Conservation (phyloP, 2,797 vertebrate genomes). For the Anguilla megastoma region DNA sequence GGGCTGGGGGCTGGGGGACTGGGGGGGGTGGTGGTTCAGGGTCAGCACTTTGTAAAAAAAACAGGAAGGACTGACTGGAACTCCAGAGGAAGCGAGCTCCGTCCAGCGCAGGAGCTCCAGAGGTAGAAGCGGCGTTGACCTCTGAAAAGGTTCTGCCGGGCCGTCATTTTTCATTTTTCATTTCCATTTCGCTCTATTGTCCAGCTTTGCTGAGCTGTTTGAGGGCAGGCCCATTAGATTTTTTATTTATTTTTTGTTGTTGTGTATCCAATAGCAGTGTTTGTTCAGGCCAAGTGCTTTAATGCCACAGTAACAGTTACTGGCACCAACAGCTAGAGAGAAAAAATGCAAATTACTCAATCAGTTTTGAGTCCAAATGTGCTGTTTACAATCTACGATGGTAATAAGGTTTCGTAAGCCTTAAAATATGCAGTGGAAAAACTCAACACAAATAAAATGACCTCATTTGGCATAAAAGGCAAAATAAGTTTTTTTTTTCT, state of each 20-base stretch:
- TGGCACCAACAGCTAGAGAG: background rate
- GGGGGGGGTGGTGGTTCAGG: conserved; percentile 46
- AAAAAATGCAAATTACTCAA: background rate
- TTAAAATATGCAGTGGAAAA: background rate
- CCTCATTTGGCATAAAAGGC: background rate
- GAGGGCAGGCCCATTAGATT: background rate
- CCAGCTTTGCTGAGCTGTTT: background rate
- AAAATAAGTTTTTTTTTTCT: background rate
- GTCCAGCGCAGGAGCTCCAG: background rate
- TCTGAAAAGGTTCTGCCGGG: conserved; percentile 17
- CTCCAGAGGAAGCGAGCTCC: conserved; percentile 39
- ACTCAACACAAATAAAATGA: background rate
- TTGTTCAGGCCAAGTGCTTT: background rate
- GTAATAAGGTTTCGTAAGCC: background rate
- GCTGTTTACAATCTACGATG: background rate
- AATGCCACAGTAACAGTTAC: background rate
- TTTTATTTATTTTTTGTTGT: background rate
- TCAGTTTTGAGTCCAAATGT: background rate
- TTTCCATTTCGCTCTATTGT: conserved; percentile 28
- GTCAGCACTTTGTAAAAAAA: conserved; percentile 52
- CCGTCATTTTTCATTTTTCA: conserved; percentile 24
- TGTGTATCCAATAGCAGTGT: background rate
- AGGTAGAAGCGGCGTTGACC: background rate
- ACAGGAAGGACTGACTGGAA: conserved; percentile 55
- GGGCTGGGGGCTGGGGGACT: conserved; percentile 37